Percentiles rank a stretch among this genome's conserved stretches.
Evolutionary conservation across 2,888 invertebrate genomes (phyloP).

Genomic region (Dusona sp.): DNA sequence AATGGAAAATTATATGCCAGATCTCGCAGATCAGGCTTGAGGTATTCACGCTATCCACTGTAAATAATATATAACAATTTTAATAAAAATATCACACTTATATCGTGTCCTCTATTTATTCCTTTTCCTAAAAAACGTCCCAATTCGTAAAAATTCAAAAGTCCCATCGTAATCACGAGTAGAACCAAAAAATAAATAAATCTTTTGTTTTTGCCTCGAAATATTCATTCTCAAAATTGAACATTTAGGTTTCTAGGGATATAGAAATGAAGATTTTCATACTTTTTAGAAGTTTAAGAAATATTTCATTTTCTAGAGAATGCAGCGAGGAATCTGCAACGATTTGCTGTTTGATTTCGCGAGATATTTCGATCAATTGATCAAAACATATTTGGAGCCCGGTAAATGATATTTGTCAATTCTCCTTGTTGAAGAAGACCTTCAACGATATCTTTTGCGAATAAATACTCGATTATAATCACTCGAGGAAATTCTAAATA

Average conservation of each 20-base stretch:
- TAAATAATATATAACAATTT: constrained; percentile 84
- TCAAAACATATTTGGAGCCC: constrained; percentile 37
- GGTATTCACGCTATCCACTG: constrained; percentile 76
- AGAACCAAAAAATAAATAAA: neutral
- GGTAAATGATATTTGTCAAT: constrained; percentile 36
- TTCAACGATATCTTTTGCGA: constrained; percentile 49
- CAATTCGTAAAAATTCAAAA: neutral
- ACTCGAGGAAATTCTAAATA: neutral
- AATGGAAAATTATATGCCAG: constrained; percentile 42
- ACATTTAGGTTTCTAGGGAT: neutral
- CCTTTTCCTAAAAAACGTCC: neutral
- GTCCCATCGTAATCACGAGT: neutral
- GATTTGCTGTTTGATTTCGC: neutral
- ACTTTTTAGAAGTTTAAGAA: neutral
- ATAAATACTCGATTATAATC: constrained; percentile 22
- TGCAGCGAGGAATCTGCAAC: neutral
- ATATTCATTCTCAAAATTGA: neutral
- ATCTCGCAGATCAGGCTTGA: constrained; percentile 66
- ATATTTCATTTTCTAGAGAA: neutral
- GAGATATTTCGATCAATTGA: constrained; percentile 18
- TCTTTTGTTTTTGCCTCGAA: neutral
- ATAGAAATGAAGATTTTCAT: neutral
- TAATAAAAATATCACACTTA: constrained; percentile 79
- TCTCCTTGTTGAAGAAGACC: constrained; percentile 29
- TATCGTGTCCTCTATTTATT: neutral